Evolutionary conservation across 2,113 vertebrate species (phyloP).

Genomic region (Phrynosoma blainvillii): DNA sequence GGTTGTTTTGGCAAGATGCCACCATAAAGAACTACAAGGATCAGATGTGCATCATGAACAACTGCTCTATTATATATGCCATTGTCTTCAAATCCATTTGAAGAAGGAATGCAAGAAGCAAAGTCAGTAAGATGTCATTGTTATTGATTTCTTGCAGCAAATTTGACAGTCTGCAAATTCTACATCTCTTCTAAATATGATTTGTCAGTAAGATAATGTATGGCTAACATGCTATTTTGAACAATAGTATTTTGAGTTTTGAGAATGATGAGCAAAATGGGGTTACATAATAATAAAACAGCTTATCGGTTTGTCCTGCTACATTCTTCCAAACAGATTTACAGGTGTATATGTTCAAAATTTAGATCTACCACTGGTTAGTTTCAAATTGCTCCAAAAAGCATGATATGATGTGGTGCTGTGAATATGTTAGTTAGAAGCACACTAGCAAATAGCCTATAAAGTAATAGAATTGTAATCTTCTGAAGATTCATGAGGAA

Average conservation of each 20-base stretch:
- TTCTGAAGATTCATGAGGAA: neutral
- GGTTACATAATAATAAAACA: neutral
- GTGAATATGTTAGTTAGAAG: neutral
- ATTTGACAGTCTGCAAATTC: too few species aligned
- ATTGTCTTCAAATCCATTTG: too few species aligned
- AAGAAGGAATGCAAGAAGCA: neutral
- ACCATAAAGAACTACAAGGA: neutral
- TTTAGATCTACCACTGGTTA: neutral
- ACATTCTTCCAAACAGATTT: neutral
- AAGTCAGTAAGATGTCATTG: too few species aligned
- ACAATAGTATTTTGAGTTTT: neutral
- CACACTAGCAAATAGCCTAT: neutral
- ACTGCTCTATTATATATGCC: too few species aligned
- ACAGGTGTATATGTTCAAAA: neutral
- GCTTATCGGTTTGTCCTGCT: neutral
- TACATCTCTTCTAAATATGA: too few species aligned
- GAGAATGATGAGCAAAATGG: neutral
- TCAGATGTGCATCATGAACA: too few species aligned
- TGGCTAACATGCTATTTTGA: neutral
- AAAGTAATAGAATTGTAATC: neutral
- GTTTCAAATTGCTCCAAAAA: neutral
- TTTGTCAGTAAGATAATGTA: neutral
- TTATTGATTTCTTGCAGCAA: too few species aligned
- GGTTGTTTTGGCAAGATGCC: neutral
- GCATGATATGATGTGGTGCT: neutral